Percentiles rank a stretch among this genome's conserved stretches.
These are phyloP conservation scores for Anseranas semipalmata DNA, from an alignment of 2,113 vertebrate species.

Conservation along the genomic window DNA sequence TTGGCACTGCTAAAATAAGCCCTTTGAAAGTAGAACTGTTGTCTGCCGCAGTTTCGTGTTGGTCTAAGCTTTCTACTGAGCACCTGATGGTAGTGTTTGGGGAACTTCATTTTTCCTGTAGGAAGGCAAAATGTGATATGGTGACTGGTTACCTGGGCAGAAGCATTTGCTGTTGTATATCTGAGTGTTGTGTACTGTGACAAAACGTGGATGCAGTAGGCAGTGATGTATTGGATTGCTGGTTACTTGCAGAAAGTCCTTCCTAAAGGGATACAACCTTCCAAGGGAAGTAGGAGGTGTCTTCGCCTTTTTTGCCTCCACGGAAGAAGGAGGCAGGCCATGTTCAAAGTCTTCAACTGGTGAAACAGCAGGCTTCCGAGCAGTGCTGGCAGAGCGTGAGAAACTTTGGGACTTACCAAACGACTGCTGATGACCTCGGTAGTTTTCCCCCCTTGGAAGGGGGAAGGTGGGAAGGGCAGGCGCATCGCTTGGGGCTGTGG, in stretches of 20 bases:
- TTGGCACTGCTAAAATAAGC: not conserved
- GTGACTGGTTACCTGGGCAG: not conserved
- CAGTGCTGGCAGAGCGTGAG: too few species aligned
- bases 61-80: not conserved
- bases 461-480: not conserved
- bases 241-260: not conserved
- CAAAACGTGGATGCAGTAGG: not conserved
- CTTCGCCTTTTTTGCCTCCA: not conserved
- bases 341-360: fast-evolving
- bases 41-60: not conserved
- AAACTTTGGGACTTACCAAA: fast-evolving
- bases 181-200: fast-evolving
- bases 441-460: not conserved
- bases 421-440: not conserved
- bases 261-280: not conserved
- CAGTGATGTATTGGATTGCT: not conserved
- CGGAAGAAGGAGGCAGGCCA: fast-evolving
- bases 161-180: not conserved
- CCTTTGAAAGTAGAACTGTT: not conserved
- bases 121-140: not conserved
- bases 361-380: not conserved
- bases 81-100: not conserved
- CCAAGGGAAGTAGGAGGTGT: not conserved
- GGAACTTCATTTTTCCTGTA: not conserved
- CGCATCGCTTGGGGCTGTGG: not conserved